These are phyloP conservation scores for Melanchra persicariae DNA, from an alignment of 2,888 invertebrate species.

Conservation along the genomic window DNA sequence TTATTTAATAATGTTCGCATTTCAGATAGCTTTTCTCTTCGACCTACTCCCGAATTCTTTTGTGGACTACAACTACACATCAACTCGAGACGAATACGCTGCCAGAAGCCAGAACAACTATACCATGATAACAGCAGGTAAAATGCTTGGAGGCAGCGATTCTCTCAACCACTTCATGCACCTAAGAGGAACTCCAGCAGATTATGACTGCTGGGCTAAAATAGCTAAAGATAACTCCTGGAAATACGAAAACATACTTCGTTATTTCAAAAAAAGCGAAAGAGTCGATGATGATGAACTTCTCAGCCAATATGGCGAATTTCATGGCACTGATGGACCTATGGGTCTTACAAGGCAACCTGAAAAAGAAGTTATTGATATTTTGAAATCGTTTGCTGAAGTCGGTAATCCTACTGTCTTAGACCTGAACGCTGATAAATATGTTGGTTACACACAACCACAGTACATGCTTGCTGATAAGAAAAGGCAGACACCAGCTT, in stretches of 20 bases:
- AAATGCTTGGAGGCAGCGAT: slow-evolving; percentile 48
- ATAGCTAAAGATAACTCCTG: slow-evolving; percentile 33
- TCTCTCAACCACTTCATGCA: slow-evolving; percentile 46
- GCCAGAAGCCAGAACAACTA: slow-evolving; percentile 32
- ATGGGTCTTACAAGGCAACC: slow-evolving; percentile 41
- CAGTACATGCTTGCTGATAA: slow-evolving; percentile 28
- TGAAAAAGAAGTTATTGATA: slow-evolving; percentile 14
- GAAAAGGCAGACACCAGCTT: slow-evolving; percentile 52
- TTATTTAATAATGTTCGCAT: too few relatives aligned
- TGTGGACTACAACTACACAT: slow-evolving; percentile 40
- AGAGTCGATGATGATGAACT: slow-evolving; percentile 28
- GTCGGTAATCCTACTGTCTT: slow-evolving; percentile 44
- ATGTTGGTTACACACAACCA: slow-evolving; percentile 47
- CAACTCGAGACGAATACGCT: slow-evolving; percentile 29
- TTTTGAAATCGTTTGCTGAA: slow-evolving; percentile 55
- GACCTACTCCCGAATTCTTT: not conserved
- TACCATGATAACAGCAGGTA: slow-evolving; percentile 48
- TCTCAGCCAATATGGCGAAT: slow-evolving; percentile 18
- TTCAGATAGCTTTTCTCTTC: slow-evolving; percentile 34
- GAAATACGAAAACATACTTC: slow-evolving; percentile 45
- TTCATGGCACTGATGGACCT: slow-evolving; percentile 54
- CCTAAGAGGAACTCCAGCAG: slow-evolving; percentile 11
- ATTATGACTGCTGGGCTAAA: slow-evolving; percentile 48
- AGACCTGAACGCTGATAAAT: slow-evolving; percentile 46
- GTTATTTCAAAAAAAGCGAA: slow-evolving; percentile 50